These are phyloP conservation scores for Athetis lepigone DNA, from an alignment of 2,888 invertebrate species.

Conservation along the genomic window DNA sequence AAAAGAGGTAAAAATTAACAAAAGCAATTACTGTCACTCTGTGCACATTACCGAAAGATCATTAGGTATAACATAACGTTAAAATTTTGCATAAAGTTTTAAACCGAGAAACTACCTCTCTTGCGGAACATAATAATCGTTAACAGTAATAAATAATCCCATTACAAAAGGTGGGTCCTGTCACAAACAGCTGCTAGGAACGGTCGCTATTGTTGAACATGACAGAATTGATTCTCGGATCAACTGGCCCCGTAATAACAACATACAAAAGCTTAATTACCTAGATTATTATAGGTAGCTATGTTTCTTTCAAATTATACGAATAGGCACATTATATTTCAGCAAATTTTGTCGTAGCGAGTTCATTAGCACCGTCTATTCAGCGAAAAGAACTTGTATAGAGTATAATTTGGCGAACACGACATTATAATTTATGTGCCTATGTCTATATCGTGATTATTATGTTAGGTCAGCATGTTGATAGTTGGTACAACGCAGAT, in stretches of 20 bases:
- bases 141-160: slow-evolving; percentile 38
- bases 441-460: not conserved
- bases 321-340: not conserved
- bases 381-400: slow-evolving; percentile 35
- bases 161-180: slow-evolving; percentile 43
- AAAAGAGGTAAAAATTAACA: no score
- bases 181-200: slow-evolving; percentile 44
- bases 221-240: slow-evolving; percentile 34
- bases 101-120: slow-evolving; percentile 7
- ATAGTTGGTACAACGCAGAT: no score
- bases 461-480: not conserved
- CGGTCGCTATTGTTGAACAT: slow-evolving; percentile 40
- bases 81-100: not conserved
- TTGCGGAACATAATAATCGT: slow-evolving; percentile 25
- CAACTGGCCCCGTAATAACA: slow-evolving; percentile 16
- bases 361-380: slow-evolving; percentile 35
- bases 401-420: slow-evolving; percentile 31
- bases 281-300: not conserved
- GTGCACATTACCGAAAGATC: no score
- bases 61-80: no score
- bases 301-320: not conserved
- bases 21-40: no score
- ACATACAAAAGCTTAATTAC: slow-evolving; percentile 9
- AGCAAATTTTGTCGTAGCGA: slow-evolving; percentile 13
- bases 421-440: slow-evolving; percentile 20